Evolutionary conservation across 2,888 invertebrate genomes (phyloP), one percentile per base, ranked within the genome.

Genomic region (Oscheius myriophilus): DNA sequence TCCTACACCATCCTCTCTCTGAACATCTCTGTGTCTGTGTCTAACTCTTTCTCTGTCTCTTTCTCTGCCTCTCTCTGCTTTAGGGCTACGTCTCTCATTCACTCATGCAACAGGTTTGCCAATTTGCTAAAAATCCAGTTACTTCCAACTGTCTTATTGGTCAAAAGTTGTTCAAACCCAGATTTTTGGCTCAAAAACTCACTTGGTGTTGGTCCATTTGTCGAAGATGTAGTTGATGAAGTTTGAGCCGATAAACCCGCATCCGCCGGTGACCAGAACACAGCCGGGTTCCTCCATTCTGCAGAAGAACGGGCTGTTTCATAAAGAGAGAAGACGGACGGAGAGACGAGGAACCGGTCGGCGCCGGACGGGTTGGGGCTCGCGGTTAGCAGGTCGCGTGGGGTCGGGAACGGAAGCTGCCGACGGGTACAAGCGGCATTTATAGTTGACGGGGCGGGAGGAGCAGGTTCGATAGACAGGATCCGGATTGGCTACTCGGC

Each of bases 211-310:
- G 51, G 72, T 70, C 85, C 85, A 86, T 72, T 78, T 76, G 55
- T 78, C 72, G 70, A 72, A 81, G 46, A 81, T 78, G 69, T 75
- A 80, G 68, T 85, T 85, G 67, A 86, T 82, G 71, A 84, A 85
- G 70, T 85, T 85, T 42, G 85, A 85, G 43, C 84, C 85, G 65
- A 85, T 85, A 70, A 86, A 85, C 46, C 85, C 85, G 72, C 84
- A 85, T 33, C 85, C 85, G 41, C 85, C 85, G 51, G 85, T 85
- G 58, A 85, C 76, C 68, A 85, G 72, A 71, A 84, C 78, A 62
- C 71, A 73, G 11, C 58, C 72, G 61, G 79, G 79, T 71, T 79
- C 76, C 55, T 73, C 74, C 63, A 69, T 61, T 9, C 55, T 55
- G 55, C 39, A 39, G 33, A 25, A 58, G 43, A 43, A 21, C 18